Conservation (phyloP, 2,113 vertebrate genomes). For the Isurus oxyrinchus region DNA sequence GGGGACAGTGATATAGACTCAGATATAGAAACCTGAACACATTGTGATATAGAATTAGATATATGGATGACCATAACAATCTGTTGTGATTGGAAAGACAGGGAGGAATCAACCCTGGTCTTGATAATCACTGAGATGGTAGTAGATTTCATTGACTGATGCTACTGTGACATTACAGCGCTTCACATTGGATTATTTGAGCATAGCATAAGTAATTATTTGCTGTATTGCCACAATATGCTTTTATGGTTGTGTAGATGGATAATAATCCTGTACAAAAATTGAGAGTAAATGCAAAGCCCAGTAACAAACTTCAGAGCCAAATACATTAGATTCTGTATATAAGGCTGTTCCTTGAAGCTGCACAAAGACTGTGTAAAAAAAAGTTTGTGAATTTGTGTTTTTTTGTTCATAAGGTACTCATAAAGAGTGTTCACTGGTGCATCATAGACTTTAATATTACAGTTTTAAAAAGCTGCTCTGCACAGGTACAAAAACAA, state of each 20-base stretch:
- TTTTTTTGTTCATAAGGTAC: background rate
- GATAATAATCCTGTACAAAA: background rate
- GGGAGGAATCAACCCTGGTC: background rate
- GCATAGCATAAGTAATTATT: background rate
- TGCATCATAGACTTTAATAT: background rate
- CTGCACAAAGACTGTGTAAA: background rate
- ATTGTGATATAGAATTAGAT: background rate
- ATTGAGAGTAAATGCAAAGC: background rate
- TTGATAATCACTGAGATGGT: background rate
- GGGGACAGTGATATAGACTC: constrained; percentile 93
- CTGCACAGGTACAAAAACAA: background rate
- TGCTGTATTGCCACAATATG: background rate
- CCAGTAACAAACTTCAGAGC: background rate
- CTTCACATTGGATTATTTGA: background rate
- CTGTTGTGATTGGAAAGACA: background rate
- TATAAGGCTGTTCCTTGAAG: background rate
- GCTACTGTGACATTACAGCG: background rate
- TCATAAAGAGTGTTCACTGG: background rate
- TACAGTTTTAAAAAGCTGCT: background rate
- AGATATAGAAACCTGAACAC: constrained; percentile 54
- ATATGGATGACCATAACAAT: background rate
- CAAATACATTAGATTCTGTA: background rate
- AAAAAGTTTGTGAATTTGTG: background rate
- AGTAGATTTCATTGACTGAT: background rate
- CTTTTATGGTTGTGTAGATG: background rate